Percentiles rank a stretch among this genome's conserved stretches.
Evolutionary conservation across 2,113 vertebrate species (phyloP).

Genomic region (Megaceryle torquata): DNA sequence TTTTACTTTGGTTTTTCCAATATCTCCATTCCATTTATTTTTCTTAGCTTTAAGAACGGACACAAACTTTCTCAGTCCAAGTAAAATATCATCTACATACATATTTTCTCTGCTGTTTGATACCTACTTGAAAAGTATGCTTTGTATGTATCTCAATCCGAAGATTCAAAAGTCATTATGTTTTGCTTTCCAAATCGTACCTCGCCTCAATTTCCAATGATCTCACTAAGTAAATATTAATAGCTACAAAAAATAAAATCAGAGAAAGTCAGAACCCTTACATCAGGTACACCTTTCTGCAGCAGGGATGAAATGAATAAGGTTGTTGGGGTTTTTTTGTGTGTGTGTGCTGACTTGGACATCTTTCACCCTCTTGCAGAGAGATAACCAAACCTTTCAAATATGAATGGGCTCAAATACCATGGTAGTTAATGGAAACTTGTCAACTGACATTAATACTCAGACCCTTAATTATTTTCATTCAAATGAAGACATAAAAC

Average conservation of each 20-base stretch:
- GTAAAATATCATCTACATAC: neutral
- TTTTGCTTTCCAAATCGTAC: neutral
- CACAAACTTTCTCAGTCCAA: neutral
- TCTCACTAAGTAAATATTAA: neutral
- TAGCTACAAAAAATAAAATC: neutral
- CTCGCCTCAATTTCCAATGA: neutral
- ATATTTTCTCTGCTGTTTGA: neutral
- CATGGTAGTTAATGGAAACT: neutral
- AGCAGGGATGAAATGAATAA: neutral
- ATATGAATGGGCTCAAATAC: neutral
- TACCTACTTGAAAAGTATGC: neutral
- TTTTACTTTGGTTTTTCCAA: neutral
- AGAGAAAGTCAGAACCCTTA: neutral
- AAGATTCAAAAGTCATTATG: neutral
- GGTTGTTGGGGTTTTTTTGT: neutral
- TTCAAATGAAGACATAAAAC: neutral
- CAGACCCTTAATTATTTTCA: neutral
- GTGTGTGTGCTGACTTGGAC: neutral
- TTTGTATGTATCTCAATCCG: neutral
- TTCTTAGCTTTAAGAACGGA: neutral
- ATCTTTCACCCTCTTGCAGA: neutral
- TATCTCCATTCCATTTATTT: neutral
- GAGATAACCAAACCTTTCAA: neutral
- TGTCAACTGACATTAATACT: neutral
- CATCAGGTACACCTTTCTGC: neutral